phyloP scores from a whole-genome alignment of 2,113 vertebrate genomes.

The Vidua macroura region DNA sequence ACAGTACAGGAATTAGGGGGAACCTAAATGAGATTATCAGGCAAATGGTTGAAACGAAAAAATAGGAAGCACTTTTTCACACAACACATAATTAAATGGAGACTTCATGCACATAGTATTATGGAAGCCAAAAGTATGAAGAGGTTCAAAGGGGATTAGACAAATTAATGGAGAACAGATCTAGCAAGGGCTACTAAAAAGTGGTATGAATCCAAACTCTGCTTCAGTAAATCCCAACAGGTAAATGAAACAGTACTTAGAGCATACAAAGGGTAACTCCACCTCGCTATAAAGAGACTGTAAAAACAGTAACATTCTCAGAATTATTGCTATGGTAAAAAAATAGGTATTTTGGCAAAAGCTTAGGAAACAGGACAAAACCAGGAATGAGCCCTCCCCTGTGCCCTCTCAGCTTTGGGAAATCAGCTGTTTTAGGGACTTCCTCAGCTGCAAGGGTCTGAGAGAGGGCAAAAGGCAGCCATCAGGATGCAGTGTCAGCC shows the following conservation, averaged over 20 bases:
- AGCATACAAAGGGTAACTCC: background rate
- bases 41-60: background rate
- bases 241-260: slow-evolving; percentile 18
- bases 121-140: background rate
- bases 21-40: slow-evolving; percentile 12
- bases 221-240: slow-evolving; percentile 1
- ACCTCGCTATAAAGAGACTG: background rate
- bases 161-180: slow-evolving; percentile 18
- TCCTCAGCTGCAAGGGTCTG: slow-evolving; percentile 31
- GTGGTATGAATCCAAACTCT: background rate
- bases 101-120: background rate
- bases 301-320: background rate
- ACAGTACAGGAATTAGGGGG: background rate
- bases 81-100: slow-evolving; percentile 14
- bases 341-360: background rate
- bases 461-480: slow-evolving; percentile 45
- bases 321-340: background rate
- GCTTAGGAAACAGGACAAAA: background rate
- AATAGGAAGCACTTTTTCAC: slow-evolving; percentile 25
- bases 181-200: slow-evolving; percentile 13
- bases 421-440: slow-evolving; percentile 30
- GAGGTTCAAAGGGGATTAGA: background rate
- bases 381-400: background rate
- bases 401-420: slow-evolving; percentile 2
- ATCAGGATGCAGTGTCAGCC: slow-evolving; percentile 29